Evolutionary conservation across 2,888 invertebrate genomes (phyloP).

Genomic region (Linyphia triangularis): DNA sequence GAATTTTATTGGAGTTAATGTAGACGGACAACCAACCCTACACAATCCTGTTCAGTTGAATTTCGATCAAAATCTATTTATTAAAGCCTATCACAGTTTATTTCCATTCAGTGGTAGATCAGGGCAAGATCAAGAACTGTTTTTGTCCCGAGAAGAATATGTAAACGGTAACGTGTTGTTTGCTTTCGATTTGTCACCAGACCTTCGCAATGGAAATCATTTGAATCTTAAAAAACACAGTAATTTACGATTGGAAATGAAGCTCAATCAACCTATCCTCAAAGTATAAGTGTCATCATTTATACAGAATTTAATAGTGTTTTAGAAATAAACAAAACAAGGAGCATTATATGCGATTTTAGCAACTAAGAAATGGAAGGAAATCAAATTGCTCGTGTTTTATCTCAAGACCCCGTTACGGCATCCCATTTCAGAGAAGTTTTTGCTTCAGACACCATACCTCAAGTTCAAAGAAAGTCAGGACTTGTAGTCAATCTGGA

Average conservation of each 20-base stretch:
- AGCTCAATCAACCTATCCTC: slow-evolving; percentile 75
- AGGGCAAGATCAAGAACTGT: slow-evolving; percentile 76
- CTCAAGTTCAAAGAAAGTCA: neutral
- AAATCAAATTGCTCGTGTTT: neutral
- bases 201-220: slow-evolving; percentile 69
- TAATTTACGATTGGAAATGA: slow-evolving; percentile 77
- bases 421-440: neutral
- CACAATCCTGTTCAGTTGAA: slow-evolving; percentile 46
- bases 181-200: slow-evolving; percentile 78
- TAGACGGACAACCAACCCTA: slow-evolving; percentile 77
- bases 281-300: slow-evolving; percentile 77
- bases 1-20: slow-evolving; percentile 67
- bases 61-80: slow-evolving; percentile 22
- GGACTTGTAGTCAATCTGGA: slow-evolving; percentile 30
- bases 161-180: slow-evolving; percentile 76
- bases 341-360: slow-evolving; percentile 24
- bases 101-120: slow-evolving; percentile 76
- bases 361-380: slow-evolving; percentile 39
- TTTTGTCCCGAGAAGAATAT: slow-evolving; percentile 66
- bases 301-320: slow-evolving; percentile 78
- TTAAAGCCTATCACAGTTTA: slow-evolving; percentile 77
- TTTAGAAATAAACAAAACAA: slow-evolving; percentile 76
- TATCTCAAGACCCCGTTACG: neutral
- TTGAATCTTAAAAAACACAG: slow-evolving; percentile 74
- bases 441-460: neutral